A percentile compares a stretch with the other conserved stretches of the same genome.
Evolutionary conservation across 1,140 invertebrate species (phyloP).

Genomic region (Goniozus legneri): DNA sequence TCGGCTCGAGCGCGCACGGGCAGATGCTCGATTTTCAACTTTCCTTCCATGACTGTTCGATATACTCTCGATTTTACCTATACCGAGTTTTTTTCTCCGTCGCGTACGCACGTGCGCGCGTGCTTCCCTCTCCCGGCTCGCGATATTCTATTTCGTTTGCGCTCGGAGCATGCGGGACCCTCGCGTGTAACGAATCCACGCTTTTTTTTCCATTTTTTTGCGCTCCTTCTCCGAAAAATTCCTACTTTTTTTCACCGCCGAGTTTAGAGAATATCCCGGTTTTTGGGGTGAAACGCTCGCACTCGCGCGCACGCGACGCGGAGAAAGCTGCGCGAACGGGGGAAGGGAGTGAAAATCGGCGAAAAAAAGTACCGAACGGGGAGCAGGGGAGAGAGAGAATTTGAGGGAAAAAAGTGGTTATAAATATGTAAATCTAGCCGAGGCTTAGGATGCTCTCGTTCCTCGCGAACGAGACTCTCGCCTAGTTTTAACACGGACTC

Average conservation of each 20-base stretch:
- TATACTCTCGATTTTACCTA: not conserved
- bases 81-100: not conserved
- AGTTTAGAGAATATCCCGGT: constrained; percentile 31
- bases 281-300: constrained; percentile 21
- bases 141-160: too few species aligned
- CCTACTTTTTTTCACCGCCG: too few species aligned
- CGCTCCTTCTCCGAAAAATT: not conserved
- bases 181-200: constrained; percentile 36
- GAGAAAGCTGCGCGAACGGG: constrained; percentile 1
- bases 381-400: not conserved
- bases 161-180: too few species aligned
- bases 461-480: too few species aligned
- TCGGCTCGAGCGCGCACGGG: not conserved
- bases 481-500: too few species aligned
- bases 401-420: constrained; percentile 26
- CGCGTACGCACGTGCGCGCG: constrained; percentile 14
- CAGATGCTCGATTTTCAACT: not conserved
- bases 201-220: constrained; percentile 32
- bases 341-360: not conserved
- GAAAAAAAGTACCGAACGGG: not conserved
- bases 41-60: not conserved
- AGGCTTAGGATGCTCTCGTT: too few species aligned
- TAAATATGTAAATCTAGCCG: constrained; percentile 33
- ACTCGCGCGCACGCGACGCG: constrained; percentile 1
- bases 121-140: not conserved